Percentiles rank a stretch among this genome's conserved stretches.
phyloP scores from a whole-genome alignment of 2,888 invertebrate species.

The Drosophila nigricruria region DNA sequence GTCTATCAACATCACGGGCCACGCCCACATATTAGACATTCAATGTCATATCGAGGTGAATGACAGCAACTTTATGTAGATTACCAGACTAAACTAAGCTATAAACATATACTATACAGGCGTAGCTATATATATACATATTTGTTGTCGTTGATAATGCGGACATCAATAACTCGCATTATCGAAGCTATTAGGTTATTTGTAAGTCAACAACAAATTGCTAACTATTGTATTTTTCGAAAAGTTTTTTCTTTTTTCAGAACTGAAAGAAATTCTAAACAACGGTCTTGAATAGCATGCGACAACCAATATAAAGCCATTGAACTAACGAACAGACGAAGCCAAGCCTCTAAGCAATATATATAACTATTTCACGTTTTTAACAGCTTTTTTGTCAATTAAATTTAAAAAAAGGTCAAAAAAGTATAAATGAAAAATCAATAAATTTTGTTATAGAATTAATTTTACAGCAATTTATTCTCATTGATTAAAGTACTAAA shows the following conservation, averaged over 20 bases:
- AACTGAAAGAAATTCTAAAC: background rate
- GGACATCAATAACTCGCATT: background rate
- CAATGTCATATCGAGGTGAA: conserved; percentile 69
- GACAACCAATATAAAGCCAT: background rate
- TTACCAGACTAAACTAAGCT: background rate
- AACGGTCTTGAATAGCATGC: background rate
- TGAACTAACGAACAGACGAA: background rate
- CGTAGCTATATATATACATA: background rate
- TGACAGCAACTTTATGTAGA: conserved; percentile 20
- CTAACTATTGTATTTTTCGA: background rate
- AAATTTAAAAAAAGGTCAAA: background rate
- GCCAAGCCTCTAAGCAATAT: conserved; percentile 2
- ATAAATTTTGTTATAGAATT: background rate
- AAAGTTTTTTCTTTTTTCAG: conserved; percentile 29
- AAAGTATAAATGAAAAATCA: background rate
- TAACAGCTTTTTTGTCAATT: background rate
- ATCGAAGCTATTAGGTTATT: conserved; percentile 25
- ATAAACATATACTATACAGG: background rate
- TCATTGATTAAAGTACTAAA: background rate
- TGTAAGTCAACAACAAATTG: conserved; percentile 26
- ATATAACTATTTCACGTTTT: background rate
- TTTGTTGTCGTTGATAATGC: conserved; percentile 34
- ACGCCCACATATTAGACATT: conserved; percentile 6
- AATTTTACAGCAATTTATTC: background rate
- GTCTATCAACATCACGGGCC: background rate